Evolutionary conservation across 2,888 invertebrate genomes (phyloP).

Genomic region (Apodemia zela): DNA sequence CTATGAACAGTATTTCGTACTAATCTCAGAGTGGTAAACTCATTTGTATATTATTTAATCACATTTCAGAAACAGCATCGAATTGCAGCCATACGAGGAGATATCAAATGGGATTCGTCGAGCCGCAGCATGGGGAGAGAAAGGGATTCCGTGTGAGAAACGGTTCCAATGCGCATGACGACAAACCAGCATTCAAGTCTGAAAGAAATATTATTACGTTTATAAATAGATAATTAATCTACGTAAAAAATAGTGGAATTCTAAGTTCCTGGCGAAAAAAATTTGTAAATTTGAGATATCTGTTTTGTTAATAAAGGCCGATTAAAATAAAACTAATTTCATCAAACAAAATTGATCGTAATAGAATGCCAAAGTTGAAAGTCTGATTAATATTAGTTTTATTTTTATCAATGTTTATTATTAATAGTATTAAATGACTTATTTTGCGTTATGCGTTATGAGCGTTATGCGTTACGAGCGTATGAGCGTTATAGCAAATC

Average conservation of each 20-base stretch:
- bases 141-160: slow-evolving; percentile 79
- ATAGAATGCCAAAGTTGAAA: not conserved
- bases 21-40: not conserved
- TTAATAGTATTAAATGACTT: too few relatives aligned
- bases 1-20: not conserved
- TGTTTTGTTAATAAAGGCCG: not conserved
- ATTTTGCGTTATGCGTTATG: too few relatives aligned
- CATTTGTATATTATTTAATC: slow-evolving; percentile 18
- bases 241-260: too few relatives aligned
- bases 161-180: slow-evolving; percentile 67
- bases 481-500: too few relatives aligned
- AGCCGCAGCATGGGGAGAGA: slow-evolving; percentile 83
- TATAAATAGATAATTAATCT: not conserved
- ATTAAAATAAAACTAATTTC: not conserved
- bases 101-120: slow-evolving; percentile 83
- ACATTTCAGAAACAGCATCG: slow-evolving; percentile 64
- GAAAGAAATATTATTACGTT: not conserved
- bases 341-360: not conserved
- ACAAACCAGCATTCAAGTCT: slow-evolving; percentile 11
- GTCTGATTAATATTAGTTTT: not conserved
- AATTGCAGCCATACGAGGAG: slow-evolving; percentile 81
- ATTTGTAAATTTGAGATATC: too few relatives aligned
- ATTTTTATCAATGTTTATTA: too few relatives aligned
- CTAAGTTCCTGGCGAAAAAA: not conserved
- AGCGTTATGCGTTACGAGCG: too few relatives aligned